A percentile compares a stretch with the other conserved stretches of the same genome.
phyloP scores from a whole-genome alignment of 1,140 invertebrate genomes.

The Sycobia sp. region DNA sequence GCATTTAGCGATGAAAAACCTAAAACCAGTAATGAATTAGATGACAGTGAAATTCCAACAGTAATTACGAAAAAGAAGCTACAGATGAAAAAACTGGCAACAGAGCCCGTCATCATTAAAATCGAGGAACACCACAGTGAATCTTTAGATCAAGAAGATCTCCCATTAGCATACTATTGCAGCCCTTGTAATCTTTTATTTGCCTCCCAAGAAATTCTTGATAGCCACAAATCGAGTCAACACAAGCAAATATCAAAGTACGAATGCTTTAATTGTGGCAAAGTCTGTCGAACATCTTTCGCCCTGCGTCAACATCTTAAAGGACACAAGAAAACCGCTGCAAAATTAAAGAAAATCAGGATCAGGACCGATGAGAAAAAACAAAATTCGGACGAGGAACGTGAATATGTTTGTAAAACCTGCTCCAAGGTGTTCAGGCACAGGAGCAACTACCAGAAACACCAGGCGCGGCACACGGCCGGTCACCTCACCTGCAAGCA shows the following conservation, averaged over 20 bases:
- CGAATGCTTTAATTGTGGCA: slow-evolving; percentile 49
- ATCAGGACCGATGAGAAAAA: slow-evolving; percentile 10
- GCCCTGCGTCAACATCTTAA: slow-evolving; percentile 53
- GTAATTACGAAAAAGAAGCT: slow-evolving; percentile 26
- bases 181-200: slow-evolving; percentile 49
- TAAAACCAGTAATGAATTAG: neutral
- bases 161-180: slow-evolving; percentile 49
- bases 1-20: slow-evolving; percentile 35
- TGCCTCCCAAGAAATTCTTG: slow-evolving; percentile 42
- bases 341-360: no score
- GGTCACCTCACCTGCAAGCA: slow-evolving; percentile 56
- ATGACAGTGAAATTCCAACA: neutral
- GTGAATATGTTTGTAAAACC: slow-evolving; percentile 51
- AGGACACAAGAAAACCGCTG: slow-evolving; percentile 46
- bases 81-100: slow-evolving; percentile 22
- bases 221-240: slow-evolving; percentile 45
- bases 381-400: neutral
- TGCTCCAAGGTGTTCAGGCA: slow-evolving; percentile 57
- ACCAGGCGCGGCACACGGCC: slow-evolving; percentile 50
- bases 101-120: slow-evolving; percentile 6
- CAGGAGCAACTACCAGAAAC: slow-evolving; percentile 57
- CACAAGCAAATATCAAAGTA: slow-evolving; percentile 49
- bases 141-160: slow-evolving; percentile 37
- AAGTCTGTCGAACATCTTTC: slow-evolving; percentile 47
- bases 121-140: slow-evolving; percentile 30